Base-by-base conservation (phyloP, 2,888 invertebrate genomes). In the Lissonota sp. region DNA sequence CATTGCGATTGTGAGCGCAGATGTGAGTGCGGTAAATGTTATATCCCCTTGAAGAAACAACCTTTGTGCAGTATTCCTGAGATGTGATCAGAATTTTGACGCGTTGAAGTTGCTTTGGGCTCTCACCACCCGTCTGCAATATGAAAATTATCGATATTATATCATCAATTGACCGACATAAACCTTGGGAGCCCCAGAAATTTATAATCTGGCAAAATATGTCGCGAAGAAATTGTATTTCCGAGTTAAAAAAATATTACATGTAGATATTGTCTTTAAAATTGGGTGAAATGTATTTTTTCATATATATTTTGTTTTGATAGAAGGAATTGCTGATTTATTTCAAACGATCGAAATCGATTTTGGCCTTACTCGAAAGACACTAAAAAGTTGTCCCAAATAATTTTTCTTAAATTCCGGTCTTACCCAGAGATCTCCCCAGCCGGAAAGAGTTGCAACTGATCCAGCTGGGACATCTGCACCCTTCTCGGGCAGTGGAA, bases 21-120 rank as follows among this genome's bases (percentile, higher is more conserved):
- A 86, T 69, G 5, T 86, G 84, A 44, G 63, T 80, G 1, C 67
- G 55, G 70, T 86, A 72, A n/a, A 90, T 62, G 5, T 77, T 75
- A 37, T 80, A 66, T 6, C 64, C 16, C 4, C 16, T 10, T 0
- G 0, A 8, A 64, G 88, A 90, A 3, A 75, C 67, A 1, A n/a
- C n/a, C n/a, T 72, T 1, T 3, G 87, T 89, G 85, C 95, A 95
- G 0, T 91, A 84, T 0, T 91, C 86, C 4, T 93, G 93, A 84
- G 92, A 94, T 5, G 95, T 93, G 87, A 94, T 93, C 0, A 94
- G 94, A 0, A 95, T 93, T 53, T 93, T 85, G 0, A 94, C 95
- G 71, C 92, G 93, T 84, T 95, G 95, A 40, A 94, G 84, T 86
- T 89, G 86, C 2, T 78, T 79, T 7, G 88, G 84, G 6, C 83